Evolutionary conservation across 2,113 vertebrate genomes (phyloP).

Genomic region (Campylorhamphus procurvoides): DNA sequence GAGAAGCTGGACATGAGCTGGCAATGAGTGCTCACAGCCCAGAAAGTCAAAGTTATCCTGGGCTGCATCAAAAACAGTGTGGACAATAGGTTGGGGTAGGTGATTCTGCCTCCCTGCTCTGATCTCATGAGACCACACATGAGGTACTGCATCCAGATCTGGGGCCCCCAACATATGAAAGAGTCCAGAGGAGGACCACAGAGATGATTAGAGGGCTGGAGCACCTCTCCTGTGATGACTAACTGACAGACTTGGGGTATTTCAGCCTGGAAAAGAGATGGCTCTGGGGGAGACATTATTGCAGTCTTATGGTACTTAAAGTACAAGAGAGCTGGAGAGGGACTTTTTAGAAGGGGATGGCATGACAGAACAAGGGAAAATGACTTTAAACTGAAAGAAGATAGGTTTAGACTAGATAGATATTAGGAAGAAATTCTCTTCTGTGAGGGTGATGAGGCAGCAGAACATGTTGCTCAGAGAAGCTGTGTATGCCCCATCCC

Average conservation of each 20-base stretch:
- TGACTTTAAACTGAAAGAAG: neutral
- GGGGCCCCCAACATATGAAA: neutral
- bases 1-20: neutral
- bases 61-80: neutral
- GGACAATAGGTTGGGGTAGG: rapidly evolving
- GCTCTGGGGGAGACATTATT: neutral
- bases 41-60: neutral
- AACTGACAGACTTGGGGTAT: neutral
- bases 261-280: neutral
- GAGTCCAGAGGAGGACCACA: neutral
- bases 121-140: neutral
- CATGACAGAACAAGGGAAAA: neutral
- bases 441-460: neutral
- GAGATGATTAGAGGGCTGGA: neutral
- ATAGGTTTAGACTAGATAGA: neutral
- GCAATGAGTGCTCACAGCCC: neutral
- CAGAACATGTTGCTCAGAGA: neutral
- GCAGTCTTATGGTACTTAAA: neutral
- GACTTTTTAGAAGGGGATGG: neutral
- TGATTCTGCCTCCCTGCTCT: neutral
- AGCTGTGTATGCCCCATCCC: neutral
- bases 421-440: neutral
- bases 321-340: neutral
- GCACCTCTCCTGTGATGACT: neutral
- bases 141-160: too few relatives aligned